Percentiles rank a stretch among this genome's conserved stretches.
phyloP scores from a whole-genome alignment of 2,888 invertebrate genomes.

The Perizoma flavofasciatum region DNA sequence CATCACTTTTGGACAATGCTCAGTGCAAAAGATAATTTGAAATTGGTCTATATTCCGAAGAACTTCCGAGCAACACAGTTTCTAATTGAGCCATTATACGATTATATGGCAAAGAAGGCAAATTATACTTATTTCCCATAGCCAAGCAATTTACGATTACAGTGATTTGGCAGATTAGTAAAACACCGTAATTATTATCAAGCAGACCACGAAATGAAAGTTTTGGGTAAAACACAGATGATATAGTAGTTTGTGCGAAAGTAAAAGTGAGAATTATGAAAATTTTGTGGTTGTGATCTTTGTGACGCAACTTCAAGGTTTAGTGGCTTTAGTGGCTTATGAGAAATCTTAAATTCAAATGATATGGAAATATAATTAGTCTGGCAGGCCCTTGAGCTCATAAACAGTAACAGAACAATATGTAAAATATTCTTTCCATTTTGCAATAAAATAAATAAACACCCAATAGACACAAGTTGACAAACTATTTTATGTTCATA shows the following conservation, averaged over 20 bases:
- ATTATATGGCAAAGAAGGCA: slow-evolving; percentile 34
- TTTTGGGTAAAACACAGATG: slow-evolving; percentile 72
- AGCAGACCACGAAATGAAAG: slow-evolving; percentile 56
- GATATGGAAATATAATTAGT: slow-evolving; percentile 10
- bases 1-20: no score
- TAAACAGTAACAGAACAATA: no score
- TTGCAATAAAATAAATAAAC: no score
- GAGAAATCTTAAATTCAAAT: slow-evolving; percentile 21
- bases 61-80: slow-evolving; percentile 28
- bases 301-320: slow-evolving; percentile 18
- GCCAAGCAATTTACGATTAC: slow-evolving; percentile 27
- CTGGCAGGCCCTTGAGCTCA: background rate
- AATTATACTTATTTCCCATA: slow-evolving; percentile 35
- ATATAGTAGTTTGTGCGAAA: slow-evolving; percentile 27
- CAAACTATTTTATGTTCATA: no score
- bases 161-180: slow-evolving; percentile 35
- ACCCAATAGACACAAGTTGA: no score
- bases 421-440: no score
- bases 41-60: slow-evolving; percentile 10
- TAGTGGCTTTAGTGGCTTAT: slow-evolving; percentile 23
- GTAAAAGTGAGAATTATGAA: slow-evolving; percentile 30
- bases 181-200: slow-evolving; percentile 40
- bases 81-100: slow-evolving; percentile 37
- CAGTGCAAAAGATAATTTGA: background rate
- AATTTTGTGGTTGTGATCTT: slow-evolving; percentile 17